Evolutionary conservation across 2,797 vertebrate species (phyloP), one percentile per base, ranked within the genome.

Genomic region (Paguma larvata): DNA sequence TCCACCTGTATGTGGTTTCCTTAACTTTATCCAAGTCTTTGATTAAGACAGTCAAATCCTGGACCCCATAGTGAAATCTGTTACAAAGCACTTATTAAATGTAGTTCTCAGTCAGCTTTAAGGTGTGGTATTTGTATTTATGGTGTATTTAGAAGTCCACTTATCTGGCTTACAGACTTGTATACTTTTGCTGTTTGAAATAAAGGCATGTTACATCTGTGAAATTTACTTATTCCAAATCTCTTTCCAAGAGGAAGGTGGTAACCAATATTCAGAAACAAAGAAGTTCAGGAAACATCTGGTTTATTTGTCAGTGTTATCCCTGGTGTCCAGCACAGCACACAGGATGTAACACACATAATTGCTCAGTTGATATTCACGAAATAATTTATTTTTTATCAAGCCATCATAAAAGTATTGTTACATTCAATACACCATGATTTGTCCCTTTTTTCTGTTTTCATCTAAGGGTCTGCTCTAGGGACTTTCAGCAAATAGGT

Each of bases 11-110:
- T 80, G 14, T 75, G 41, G 30, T 44, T 89, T 73, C 44, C 46
- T 59, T 85, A 78, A 34, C 13, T 97, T 88, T 77, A 67, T 88
- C 46, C 32, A 92, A 91, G n/a, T 82, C 44, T 88, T 94, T 63
- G 68, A 70, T 94, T 56, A 77, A 72, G 59, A 46, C 5, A 46
- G 53, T 51, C 27, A 79, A 78, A 70, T 65, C 59, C 53, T 59
- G 30, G 25, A 21, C 59, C 9, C 19, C 8, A 19, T 46, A 21
- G 16, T 48, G 19, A 85, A 67, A 59, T 94, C 14, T 68, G 5
- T 77, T 82, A 62, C 19, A 70, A 85, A 93, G 14, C 32, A 73
- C 2, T 34, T 59, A 34, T 16, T 70, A n/a, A 82, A 46, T 30
- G 13, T 38, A 38, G 13, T 82, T 95, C 32, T 62, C 44, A 34